Percentiles rank a stretch among this genome's conserved stretches.
Conservation (phyloP, 2,113 vertebrate genomes). For the Psilopsiagon aymara region DNA sequence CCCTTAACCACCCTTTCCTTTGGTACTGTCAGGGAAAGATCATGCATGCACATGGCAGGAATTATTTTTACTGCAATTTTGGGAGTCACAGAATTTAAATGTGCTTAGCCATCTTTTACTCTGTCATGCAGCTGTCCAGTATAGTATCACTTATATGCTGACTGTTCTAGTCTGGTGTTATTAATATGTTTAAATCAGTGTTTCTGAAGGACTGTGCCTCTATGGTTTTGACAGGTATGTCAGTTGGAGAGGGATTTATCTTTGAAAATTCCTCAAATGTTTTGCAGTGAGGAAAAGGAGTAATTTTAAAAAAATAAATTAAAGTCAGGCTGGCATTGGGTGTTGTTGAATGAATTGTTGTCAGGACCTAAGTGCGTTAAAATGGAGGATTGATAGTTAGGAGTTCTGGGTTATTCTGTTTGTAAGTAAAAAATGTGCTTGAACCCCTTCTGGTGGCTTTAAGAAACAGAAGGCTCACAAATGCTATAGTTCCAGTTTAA, state of each 20-base stretch:
- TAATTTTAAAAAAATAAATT: background rate
- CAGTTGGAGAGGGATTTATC: background rate
- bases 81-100: background rate
- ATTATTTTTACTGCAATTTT: background rate
- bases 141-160: background rate
- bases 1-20: background rate
- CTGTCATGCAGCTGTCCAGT: background rate
- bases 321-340: background rate
- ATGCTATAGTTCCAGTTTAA: background rate
- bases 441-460: background rate
- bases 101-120: background rate
- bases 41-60: background rate
- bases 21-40: background rate
- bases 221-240: background rate
- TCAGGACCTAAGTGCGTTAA: background rate
- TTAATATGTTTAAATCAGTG: background rate
- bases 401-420: background rate
- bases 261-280: background rate
- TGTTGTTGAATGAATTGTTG: background rate
- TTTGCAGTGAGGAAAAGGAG: background rate
- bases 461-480: background rate
- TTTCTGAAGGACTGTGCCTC: background rate
- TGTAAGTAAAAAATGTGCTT: background rate
- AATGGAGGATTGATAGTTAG: background rate
- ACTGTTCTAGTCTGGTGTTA: background rate